Conservation (phyloP, 2,113 vertebrate species). For the Misgurnus anguillicaudatus region DNA sequence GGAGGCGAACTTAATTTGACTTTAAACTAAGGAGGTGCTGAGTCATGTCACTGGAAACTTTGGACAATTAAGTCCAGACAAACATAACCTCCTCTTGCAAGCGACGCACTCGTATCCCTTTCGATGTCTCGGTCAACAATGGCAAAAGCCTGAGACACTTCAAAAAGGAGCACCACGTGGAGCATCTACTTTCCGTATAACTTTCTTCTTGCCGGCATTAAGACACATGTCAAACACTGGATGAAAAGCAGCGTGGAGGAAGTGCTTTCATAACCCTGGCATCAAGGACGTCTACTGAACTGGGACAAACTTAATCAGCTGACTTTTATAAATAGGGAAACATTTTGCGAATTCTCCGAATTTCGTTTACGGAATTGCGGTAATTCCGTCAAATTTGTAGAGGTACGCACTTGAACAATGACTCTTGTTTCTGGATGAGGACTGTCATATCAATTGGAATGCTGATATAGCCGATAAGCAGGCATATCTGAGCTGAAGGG, state of each 20-base stretch:
- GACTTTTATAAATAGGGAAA: neutral
- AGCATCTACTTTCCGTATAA: neutral
- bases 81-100: conserved; percentile 14
- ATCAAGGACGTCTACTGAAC: neutral
- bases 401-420: conserved; percentile 33
- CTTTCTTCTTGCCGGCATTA: neutral
- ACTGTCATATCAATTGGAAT: conserved; percentile 39
- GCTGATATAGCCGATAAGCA: conserved; percentile 50
- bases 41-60: conserved; percentile 38
- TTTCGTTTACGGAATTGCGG: neutral
- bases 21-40: conserved; percentile 28
- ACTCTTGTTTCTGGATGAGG: conserved; percentile 41
- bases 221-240: neutral
- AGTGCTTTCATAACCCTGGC: neutral
- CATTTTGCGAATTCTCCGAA: neutral
- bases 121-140: conserved; percentile 1
- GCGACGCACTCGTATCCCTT: neutral
- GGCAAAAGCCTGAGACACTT: neutral
- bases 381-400: conserved; percentile 7
- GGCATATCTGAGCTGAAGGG: conserved; percentile 36
- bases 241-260: neutral
- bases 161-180: neutral
- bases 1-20: conserved; percentile 21
- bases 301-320: neutral
- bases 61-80: conserved; percentile 35